These are phyloP conservation scores for Oscheius sp. DNA, from an alignment of 2,888 invertebrate genomes.

Conservation along the genomic window DNA sequence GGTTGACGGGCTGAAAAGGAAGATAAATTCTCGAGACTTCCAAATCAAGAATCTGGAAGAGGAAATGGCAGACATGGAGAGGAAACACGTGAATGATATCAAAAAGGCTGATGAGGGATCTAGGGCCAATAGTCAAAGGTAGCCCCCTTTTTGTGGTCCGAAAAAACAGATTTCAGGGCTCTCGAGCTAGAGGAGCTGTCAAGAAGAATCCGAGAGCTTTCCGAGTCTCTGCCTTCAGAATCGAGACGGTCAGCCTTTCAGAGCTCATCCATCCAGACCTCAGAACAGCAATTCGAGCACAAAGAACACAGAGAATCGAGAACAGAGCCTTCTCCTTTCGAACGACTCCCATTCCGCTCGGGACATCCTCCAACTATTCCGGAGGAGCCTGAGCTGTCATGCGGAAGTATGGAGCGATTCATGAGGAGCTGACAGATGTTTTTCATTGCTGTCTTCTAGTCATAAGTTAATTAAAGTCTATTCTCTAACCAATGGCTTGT, in stretches of 20 bases:
- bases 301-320: not conserved
- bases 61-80: slow-evolving; percentile 37
- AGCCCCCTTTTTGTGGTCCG: not conserved
- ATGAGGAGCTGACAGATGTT: slow-evolving; percentile 12
- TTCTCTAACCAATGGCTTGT: too few species aligned
- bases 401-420: slow-evolving; percentile 26
- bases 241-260: slow-evolving; percentile 5
- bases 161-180: slow-evolving; percentile 33
- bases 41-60: slow-evolving; percentile 35
- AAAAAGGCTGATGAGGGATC: slow-evolving; percentile 39
- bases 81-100: slow-evolving; percentile 36
- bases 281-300: slow-evolving; percentile 11
- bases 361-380: slow-evolving; percentile 31
- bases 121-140: slow-evolving; percentile 38
- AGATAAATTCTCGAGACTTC: slow-evolving; percentile 42
- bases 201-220: slow-evolving; percentile 39
- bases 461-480: too few species aligned
- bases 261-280: not conserved
- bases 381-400: slow-evolving; percentile 27
- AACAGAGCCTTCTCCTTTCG: not conserved
- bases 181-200: slow-evolving; percentile 45
- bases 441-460: too few species aligned
- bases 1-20: slow-evolving; percentile 56
- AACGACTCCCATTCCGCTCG: slow-evolving; percentile 14
- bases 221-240: slow-evolving; percentile 40